A percentile compares a stretch with the other conserved stretches of the same genome.
phyloP scores from a whole-genome alignment of 2,113 vertebrate species.

The Coptodon rendalli region DNA sequence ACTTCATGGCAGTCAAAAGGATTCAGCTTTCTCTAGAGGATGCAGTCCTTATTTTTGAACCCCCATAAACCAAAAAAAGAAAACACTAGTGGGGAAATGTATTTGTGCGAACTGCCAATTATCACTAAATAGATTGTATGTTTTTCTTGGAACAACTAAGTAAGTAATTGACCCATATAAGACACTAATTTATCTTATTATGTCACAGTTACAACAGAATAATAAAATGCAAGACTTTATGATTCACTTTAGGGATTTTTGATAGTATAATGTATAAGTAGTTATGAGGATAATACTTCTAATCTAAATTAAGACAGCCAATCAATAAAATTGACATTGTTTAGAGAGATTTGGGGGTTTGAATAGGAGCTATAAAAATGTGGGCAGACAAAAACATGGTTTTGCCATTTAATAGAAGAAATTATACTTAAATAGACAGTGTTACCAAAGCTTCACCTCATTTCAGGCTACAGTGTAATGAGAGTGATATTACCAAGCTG shows the following conservation, averaged over 20 bases:
- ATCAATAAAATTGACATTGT: neutral
- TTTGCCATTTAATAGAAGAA: neutral
- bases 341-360: neutral
- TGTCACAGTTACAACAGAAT: neutral
- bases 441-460: neutral
- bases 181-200: neutral
- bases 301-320: neutral
- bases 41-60: neutral
- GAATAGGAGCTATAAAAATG: neutral
- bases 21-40: neutral
- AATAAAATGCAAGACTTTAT: neutral
- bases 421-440: neutral
- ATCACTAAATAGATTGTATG: neutral
- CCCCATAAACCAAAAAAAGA: neutral
- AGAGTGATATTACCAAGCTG: conserved; percentile 12
- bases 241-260: neutral
- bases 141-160: neutral
- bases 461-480: neutral
- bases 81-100: neutral
- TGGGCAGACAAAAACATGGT: neutral
- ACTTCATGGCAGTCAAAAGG: neutral
- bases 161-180: neutral
- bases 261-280: neutral
- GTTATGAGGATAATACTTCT: neutral
- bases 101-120: neutral